Conservation (phyloP, 2,888 invertebrate species). For the Gortyna flavago region DNA sequence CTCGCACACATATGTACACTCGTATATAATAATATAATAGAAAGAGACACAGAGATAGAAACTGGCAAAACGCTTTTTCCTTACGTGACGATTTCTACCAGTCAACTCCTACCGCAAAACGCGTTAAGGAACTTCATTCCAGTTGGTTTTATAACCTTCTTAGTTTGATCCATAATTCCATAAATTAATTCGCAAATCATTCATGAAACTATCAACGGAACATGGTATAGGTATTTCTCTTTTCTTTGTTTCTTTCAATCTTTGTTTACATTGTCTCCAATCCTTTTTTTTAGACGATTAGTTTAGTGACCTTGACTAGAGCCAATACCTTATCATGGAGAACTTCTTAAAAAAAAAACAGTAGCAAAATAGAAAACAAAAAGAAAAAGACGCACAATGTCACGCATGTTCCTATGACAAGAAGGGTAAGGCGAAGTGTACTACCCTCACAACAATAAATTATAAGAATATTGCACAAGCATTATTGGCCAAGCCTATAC, state of each 20-base stretch:
- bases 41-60: not conserved
- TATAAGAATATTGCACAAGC: too few relatives aligned
- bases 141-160: not conserved
- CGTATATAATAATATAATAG: not conserved
- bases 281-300: not conserved
- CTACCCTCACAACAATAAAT: not conserved
- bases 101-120: not conserved
- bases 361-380: not conserved
- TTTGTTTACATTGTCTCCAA: not conserved
- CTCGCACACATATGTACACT: not conserved
- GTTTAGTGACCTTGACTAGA: conserved; percentile 31
- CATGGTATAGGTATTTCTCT: not conserved
- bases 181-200: too few relatives aligned
- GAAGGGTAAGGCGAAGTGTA: not conserved
- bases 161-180: not conserved
- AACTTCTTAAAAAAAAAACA: conserved; percentile 1
- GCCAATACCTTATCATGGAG: not conserved
- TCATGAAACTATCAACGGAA: not conserved
- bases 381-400: not conserved
- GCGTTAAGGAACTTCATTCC: not conserved
- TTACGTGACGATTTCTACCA: not conserved
- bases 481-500: too few relatives aligned
- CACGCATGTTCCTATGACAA: not conserved
- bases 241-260: not conserved
- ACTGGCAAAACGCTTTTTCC: not conserved